These are phyloP conservation scores for Stegastes partitus DNA, from an alignment of 2,113 vertebrate species.

Conservation along the genomic window DNA sequence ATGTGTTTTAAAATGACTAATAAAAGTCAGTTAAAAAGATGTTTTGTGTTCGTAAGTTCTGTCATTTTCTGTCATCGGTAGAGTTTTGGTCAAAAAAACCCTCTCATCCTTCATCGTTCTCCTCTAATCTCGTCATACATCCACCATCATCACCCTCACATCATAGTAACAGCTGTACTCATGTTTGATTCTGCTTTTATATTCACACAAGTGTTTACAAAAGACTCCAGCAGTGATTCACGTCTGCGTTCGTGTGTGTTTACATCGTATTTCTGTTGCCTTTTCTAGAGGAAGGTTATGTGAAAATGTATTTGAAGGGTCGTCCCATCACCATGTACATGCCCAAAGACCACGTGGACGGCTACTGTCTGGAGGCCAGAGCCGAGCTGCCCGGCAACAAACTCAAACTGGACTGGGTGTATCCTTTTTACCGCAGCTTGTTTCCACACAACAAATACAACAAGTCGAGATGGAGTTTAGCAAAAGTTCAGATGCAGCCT, in stretches of 20 bases:
- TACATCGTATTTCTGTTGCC: constrained; percentile 67
- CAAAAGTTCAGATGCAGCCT: not conserved
- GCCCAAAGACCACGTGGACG: constrained; percentile 95
- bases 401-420: constrained; percentile 99
- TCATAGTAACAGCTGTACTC: not conserved
- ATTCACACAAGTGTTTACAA: not conserved
- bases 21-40: constrained; percentile 77
- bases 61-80: constrained; percentile 44
- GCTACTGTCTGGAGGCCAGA: constrained; percentile 94
- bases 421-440: constrained; percentile 88
- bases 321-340: constrained; percentile 98
- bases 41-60: constrained; percentile 62
- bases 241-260: not conserved
- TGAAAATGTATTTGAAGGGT: constrained; percentile 99
- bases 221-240: not conserved
- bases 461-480: no score
- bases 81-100: not conserved
- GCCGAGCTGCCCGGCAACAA: constrained; percentile 92
- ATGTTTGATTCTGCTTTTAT: constrained; percentile 9
- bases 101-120: constrained; percentile 21
- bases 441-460: not conserved
- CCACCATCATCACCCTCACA: constrained; percentile 25
- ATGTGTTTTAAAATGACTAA: constrained; percentile 75
- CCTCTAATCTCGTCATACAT: constrained; percentile 5
- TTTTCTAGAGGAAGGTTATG: constrained; percentile 97